A percentile compares a stretch with the other conserved stretches of the same genome.
Conservation (phyloP, 2,797 vertebrate species). For the Esox lucius region DNA sequence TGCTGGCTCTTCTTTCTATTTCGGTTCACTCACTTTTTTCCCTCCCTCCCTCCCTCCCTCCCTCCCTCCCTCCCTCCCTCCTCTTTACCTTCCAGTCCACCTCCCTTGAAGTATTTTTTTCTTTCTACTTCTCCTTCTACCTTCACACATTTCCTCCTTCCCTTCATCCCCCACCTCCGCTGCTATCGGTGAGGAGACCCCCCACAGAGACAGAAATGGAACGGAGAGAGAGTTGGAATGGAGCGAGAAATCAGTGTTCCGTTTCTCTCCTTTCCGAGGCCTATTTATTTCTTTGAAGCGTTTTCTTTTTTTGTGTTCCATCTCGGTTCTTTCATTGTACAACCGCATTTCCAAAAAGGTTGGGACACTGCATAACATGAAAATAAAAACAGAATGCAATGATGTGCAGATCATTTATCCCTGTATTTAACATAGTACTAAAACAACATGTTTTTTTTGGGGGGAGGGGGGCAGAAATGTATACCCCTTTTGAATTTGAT, state of each 20-base stretch:
- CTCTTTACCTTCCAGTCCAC: conserved; percentile 9
- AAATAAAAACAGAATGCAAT: too few species aligned
- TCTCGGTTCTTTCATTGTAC: conserved; percentile 13
- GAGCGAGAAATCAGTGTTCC: conserved; percentile 42
- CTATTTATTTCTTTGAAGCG: conserved; percentile 38
- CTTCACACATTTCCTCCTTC: not conserved
- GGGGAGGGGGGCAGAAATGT: too few species aligned
- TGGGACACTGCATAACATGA: too few species aligned
- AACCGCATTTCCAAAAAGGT: too few species aligned
- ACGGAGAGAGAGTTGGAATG: conserved; percentile 33
- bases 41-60: conserved; percentile 16
- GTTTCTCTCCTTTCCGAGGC: conserved; percentile 36
- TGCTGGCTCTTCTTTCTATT: too few species aligned
- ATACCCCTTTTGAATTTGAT: too few species aligned
- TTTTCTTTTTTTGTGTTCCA: conserved; percentile 3
- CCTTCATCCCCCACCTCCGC: not conserved
- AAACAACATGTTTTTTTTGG: too few species aligned
- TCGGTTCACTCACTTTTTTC: too few species aligned
- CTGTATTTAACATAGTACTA: too few species aligned
- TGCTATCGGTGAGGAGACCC: conserved; percentile 33
- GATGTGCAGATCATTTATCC: too few species aligned
- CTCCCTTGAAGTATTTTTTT: conserved; percentile 4
- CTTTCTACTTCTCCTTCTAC: conserved; percentile 1
- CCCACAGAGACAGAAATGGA: conserved; percentile 11
- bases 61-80: conserved; percentile 13